Percentiles rank a stretch among this genome's conserved stretches.
phyloP scores from a whole-genome alignment of 2,888 invertebrate genomes.

The Megastigmus dorsalis region DNA sequence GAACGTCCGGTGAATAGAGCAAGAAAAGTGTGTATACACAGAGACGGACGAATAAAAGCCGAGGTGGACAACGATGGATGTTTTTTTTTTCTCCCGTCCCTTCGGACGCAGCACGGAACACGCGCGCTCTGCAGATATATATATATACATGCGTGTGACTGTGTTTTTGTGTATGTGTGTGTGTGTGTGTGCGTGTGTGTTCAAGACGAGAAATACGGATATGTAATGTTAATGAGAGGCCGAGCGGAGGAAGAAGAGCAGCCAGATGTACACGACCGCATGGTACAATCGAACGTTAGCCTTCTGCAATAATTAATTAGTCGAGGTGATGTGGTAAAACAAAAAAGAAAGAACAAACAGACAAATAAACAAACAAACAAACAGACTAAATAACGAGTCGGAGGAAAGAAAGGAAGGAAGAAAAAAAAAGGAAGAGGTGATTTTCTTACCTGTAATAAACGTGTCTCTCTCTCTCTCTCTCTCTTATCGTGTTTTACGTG shows the following conservation, averaged over 20 bases:
- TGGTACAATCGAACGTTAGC: neutral
- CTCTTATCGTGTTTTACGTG: neutral
- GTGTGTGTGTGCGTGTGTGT: too few relatives aligned
- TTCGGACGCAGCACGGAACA: too few relatives aligned
- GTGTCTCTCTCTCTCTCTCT: neutral
- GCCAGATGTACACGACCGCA: neutral
- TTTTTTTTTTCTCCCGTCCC: too few relatives aligned
- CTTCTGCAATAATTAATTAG: conserved; percentile 1
- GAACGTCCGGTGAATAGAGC: neutral
- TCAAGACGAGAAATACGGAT: too few relatives aligned
- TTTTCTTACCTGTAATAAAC: neutral
- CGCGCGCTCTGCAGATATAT: too few relatives aligned
- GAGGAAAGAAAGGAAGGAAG: too few relatives aligned
- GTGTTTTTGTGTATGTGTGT: too few relatives aligned
- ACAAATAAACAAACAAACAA: too few relatives aligned
- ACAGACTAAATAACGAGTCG: too few relatives aligned
- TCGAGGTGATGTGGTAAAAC: neutral
- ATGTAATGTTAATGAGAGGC: neutral
- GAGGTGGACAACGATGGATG: conserved; percentile 16
- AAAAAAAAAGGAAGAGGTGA: neutral
- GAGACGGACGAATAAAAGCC: neutral
- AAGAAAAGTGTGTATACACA: neutral
- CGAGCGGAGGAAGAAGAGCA: neutral
- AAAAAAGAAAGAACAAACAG: too few relatives aligned
- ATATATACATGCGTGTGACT: too few relatives aligned